Base-by-base conservation (phyloP, 2,888 invertebrate species). In the Sceliomorpha sp. region DNA sequence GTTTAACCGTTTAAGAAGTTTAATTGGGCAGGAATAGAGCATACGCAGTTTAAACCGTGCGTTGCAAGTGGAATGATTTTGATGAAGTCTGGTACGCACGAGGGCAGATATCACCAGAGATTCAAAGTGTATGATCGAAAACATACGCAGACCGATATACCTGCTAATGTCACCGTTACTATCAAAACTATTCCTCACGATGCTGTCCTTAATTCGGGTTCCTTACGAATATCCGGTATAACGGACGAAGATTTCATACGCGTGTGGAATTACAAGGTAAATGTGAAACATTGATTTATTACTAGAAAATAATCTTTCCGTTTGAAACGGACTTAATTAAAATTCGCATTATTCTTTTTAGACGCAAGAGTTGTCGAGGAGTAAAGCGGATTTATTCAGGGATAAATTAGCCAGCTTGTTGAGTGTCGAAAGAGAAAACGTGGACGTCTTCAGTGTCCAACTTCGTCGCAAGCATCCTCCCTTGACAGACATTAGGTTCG, bases 401-500 rank as follows among this genome's bases (percentile, higher is more conserved):
- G 95, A 96, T 76, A 95, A 97, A 88, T 90, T 98, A 72, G 95
- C 94, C 0, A 94, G 95, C 83, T 91, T 98, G 74, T 90, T 98
- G 44, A 94, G 94, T 74, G 95, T 96, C 2, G 94, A 95, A 76
- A 91, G 94, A 26, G 95, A 96, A 77, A 96, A 97, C 85, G 96
- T 99, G 9, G 98, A 98, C 80, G 94, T 99, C 55, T 99, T 99
- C 88, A 98, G 98, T 87, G 97, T 99, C 9, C 98, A 98, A 88
- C 88, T 96, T 34, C 92, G 96, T 77, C 92, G 95, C 76, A 94
- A 95, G 76, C 94, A 95, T 89, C 96, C 97, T 0, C 95, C 96
- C 0, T 90, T 96, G 31, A 97, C 97, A 0, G 98, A 98, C 81
- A 93, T 99, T 1, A 91, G 98, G 74, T 98, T 97, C 88, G 94